Evolutionary conservation across 1,140 invertebrate species (phyloP).

Genomic region (Solenopsis invicta): DNA sequence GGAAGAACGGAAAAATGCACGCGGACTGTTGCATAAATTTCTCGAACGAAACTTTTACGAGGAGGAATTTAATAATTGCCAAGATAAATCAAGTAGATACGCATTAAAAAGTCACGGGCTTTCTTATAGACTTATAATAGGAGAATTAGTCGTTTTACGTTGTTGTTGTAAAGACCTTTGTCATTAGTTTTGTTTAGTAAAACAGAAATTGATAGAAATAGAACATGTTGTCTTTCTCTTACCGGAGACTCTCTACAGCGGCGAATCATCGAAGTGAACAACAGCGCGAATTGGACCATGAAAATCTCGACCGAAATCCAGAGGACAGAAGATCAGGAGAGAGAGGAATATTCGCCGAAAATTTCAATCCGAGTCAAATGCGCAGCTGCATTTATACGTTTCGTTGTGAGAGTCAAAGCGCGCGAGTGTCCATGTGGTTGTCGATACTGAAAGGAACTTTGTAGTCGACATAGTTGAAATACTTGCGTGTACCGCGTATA

Average conservation of each 20-base stretch:
- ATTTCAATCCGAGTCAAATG: conserved; percentile 68
- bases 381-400: conserved; percentile 61
- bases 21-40: conserved; percentile 18
- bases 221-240: neutral
- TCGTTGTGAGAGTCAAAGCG: conserved; percentile 52
- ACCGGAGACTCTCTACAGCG: neutral
- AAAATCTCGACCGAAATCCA: conserved; percentile 35
- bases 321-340: conserved; percentile 26
- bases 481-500: conserved; percentile 40
- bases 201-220: conserved; percentile 3
- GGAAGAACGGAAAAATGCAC: conserved; percentile 34
- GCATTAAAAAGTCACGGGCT: conserved; percentile 6
- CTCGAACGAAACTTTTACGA: conserved; percentile 4
- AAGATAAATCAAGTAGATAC: conserved; percentile 50
- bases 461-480: conserved; percentile 61
- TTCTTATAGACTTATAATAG: conserved; percentile 32
- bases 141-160: neutral
- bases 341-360: conserved; percentile 48
- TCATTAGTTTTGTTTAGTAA: conserved; percentile 30
- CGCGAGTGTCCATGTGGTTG: conserved; percentile 46
- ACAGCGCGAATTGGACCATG: conserved; percentile 24
- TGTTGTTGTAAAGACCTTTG: conserved; percentile 16
- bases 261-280: conserved; percentile 48
- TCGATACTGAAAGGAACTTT: conserved; percentile 60
- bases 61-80: conserved; percentile 53